These are phyloP conservation scores for Dorcus parallelipipedus DNA, from an alignment of 2,888 invertebrate species.

Conservation along the genomic window DNA sequence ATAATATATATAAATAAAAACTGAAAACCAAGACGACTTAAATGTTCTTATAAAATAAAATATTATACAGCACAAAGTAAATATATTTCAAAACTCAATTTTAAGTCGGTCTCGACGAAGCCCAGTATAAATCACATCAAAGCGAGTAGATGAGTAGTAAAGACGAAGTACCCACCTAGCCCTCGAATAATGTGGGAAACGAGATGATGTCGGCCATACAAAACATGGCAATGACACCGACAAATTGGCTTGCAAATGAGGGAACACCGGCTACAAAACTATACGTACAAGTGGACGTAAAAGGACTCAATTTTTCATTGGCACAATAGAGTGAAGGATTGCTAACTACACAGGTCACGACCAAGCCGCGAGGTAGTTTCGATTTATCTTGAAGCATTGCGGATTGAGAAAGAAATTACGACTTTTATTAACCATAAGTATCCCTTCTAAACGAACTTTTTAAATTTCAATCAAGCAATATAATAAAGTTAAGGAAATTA, in stretches of 20 bases:
- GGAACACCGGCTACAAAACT: constrained; percentile 9
- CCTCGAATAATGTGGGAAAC: constrained; percentile 11
- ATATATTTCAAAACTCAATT: neutral
- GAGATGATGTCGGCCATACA: constrained; percentile 15
- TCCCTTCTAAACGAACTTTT: no score
- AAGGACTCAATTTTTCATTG: neutral
- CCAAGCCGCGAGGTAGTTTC: no score
- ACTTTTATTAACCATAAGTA: no score
- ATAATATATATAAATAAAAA: no score
- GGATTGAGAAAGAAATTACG: no score
- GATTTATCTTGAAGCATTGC: no score
- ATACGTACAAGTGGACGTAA: neutral
- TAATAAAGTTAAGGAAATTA: no score
- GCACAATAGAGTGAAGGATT: neutral
- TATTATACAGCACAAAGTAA: neutral
- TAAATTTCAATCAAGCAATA: no score
- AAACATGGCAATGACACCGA: constrained; percentile 25
- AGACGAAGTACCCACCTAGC: neutral
- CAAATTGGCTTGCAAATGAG: constrained; percentile 26
- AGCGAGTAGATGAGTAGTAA: constrained; percentile 1
- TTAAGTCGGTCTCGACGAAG: neutral
- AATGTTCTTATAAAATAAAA: no score
- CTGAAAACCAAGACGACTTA: no score
- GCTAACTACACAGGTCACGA: neutral
- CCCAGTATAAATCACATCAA: constrained; percentile 4